Evolutionary conservation across 2,797 vertebrate genomes (phyloP).

Genomic region (Phoeniculus purpureus): DNA sequence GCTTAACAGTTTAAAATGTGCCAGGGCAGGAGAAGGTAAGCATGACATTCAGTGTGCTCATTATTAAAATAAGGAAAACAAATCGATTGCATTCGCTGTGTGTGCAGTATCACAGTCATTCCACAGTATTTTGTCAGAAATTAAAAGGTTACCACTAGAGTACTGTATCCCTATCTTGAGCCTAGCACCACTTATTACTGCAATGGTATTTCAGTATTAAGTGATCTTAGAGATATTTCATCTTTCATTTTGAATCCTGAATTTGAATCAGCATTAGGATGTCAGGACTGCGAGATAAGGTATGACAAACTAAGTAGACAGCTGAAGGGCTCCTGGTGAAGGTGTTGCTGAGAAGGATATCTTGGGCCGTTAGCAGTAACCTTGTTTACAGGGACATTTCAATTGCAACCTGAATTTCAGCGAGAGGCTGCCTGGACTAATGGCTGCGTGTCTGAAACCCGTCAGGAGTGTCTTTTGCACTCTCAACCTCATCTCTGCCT

Average conservation of each 20-base stretch:
- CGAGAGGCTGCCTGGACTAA: constrained; percentile 49
- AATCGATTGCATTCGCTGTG: constrained; percentile 45
- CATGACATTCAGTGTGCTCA: constrained; percentile 1
- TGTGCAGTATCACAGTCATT: constrained; percentile 31
- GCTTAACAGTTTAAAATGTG: constrained; percentile 17
- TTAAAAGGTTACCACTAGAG: constrained; percentile 74
- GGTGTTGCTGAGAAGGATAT: constrained; percentile 45
- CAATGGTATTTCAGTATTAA: constrained; percentile 73
- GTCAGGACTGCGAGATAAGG: constrained; percentile 67
- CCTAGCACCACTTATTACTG: constrained; percentile 67
- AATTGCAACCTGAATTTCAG: constrained; percentile 66
- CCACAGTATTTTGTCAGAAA: constrained; percentile 67
- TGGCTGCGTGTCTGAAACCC: constrained; percentile 44
- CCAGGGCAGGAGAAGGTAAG: constrained; percentile 7
- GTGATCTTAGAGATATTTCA: constrained; percentile 73
- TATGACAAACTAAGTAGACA: constrained; percentile 62
- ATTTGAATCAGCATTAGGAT: constrained; percentile 74
- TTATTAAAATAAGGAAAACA: constrained; percentile 62
- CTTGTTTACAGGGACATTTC: constrained; percentile 71
- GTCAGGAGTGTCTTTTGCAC: constrained; percentile 28
- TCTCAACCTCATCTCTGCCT: not conserved
- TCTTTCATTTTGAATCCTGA: constrained; percentile 77
- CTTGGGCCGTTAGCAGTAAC: constrained; percentile 56
- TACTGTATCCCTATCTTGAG: constrained; percentile 49
- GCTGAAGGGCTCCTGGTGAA: constrained; percentile 57